Base-by-base conservation (phyloP, 2,797 vertebrate species). In the Lagodon rhomboides region DNA sequence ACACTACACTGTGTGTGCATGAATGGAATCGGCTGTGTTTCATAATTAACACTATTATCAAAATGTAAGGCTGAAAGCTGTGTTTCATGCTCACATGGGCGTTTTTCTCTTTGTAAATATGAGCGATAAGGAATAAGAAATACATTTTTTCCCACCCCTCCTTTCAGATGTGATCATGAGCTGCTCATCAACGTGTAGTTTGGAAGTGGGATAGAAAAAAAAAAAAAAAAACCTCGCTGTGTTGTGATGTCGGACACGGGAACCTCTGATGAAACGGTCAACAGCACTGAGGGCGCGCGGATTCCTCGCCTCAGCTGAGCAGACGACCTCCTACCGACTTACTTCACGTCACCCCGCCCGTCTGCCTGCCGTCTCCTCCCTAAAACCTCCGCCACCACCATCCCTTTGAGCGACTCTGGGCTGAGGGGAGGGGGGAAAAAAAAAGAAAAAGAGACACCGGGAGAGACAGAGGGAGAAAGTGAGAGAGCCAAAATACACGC, bases 291-390 rank as follows among this genome's bases (percentile, higher is more conserved):
- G 85, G 68, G 88, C 83, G 85, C 87, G 67, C 86, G 64, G 84
- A 90, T 89, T 49, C 74, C 61, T 86, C 80, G 74, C 84, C 83
- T 89, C 86, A 74, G 70, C 79, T 27, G 73, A 86, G 86, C 64
- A 90, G 91, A 88, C 89, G 86, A 93, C 89, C 91, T 91, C 91
- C 88, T 87, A 81, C 88, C 83, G 90, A 88, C 87, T 92, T 91
- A 82, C 80, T 91, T 91, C 91, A 80, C 87, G 87, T 94, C 93
- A 94, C 93, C 93, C 92, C 92, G 90, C 93, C 93, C 89, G 92
- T 93, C 92, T 94, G 93, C 88, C 89, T 53, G 77, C 81, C 85
- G 91, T 93, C 92, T 93, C 93, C 92, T 93, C 92, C 94, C 91
- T 88, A 59, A 87, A 90, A 87, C 88, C 70, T 74, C 69, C 22